Evolutionary conservation across 2,113 vertebrate species (phyloP), one percentile per base, ranked within the genome.

Genomic region (Callithrix jacchus): DNA sequence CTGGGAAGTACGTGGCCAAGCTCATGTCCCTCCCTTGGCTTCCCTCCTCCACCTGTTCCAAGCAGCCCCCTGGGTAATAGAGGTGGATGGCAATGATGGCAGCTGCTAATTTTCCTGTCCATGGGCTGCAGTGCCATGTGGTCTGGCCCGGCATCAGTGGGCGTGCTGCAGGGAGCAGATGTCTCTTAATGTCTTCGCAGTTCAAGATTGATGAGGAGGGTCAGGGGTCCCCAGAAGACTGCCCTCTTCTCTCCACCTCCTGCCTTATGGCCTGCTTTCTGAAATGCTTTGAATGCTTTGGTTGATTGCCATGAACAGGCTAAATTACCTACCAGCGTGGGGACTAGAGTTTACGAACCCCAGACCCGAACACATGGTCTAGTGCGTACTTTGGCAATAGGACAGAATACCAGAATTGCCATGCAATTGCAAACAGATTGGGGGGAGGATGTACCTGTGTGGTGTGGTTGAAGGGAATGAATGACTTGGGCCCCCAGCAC

Each of bases 61-160:
- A 56, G 73, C 83, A 90, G 7, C 40, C 37, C 76, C 61, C 45
- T 17, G 56, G 86, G 5, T 61, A 35, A 47, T 0, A 1, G 49
- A 68, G 37, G 81, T 7, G 58, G 4, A 23, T 14, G 6, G 61
- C 42, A 32, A 18, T 52, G 73, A 35, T 6, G 9, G 6, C 20
- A 20, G 77, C 37, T 6, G 66, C 47, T 88, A 6, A 49, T 47
- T 35, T 70, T 42, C 11, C 66, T 13, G 10, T 35, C 21, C 40
- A 8, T 0, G 0, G 16, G 35, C 35, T 10, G 23, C 70, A 45
- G 64, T 4, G 74, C 12, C 1, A 3, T 1, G 35, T 21, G 37
- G 61, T 68, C 74, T 58, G 4, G 4, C 52, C 32, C 1, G 17
- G 79, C 30, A 0, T 21, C 32, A 0, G 47, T 5, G 49, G 83